Evolutionary conservation across 1,140 invertebrate genomes (phyloP).

Genomic region (Teleogryllus occipitalis): DNA sequence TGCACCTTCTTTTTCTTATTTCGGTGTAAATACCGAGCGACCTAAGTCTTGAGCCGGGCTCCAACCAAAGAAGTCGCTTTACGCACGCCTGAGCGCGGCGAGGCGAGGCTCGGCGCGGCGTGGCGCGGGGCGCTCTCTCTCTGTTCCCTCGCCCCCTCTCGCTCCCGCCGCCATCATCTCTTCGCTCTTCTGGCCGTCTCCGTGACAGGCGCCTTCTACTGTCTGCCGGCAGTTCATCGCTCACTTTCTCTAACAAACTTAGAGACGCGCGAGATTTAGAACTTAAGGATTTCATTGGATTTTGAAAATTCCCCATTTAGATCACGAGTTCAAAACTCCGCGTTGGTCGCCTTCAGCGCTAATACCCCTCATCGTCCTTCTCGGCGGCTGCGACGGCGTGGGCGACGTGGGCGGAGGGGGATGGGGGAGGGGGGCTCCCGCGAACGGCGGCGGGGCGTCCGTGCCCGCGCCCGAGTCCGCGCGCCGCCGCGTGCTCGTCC

Average conservation of each 20-base stretch:
- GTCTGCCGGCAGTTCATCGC: background rate
- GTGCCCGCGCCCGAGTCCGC: no score
- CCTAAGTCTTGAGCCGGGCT: background rate
- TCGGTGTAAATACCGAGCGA: background rate
- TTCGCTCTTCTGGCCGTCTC: background rate
- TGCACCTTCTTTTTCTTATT: background rate
- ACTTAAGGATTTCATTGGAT: background rate
- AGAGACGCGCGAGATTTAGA: background rate
- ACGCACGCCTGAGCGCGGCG: background rate
- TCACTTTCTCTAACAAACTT: constrained; percentile 1
- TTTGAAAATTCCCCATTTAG: constrained; percentile 5
- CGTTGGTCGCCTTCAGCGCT: background rate
- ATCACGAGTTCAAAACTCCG: constrained; percentile 3
- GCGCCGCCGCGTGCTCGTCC: no score
- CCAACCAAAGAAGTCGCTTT: background rate
- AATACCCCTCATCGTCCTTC: background rate
- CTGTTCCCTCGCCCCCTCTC: background rate
- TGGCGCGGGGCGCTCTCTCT: background rate
- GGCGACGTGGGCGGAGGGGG: no score
- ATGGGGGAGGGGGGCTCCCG: background rate
- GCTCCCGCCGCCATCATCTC: background rate
- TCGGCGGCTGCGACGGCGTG: no score
- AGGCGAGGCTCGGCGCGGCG: no score
- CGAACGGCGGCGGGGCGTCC: no score
- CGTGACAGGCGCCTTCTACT: background rate